phyloP scores from a whole-genome alignment of 2,888 invertebrate species.

The Andrena praecox region DNA sequence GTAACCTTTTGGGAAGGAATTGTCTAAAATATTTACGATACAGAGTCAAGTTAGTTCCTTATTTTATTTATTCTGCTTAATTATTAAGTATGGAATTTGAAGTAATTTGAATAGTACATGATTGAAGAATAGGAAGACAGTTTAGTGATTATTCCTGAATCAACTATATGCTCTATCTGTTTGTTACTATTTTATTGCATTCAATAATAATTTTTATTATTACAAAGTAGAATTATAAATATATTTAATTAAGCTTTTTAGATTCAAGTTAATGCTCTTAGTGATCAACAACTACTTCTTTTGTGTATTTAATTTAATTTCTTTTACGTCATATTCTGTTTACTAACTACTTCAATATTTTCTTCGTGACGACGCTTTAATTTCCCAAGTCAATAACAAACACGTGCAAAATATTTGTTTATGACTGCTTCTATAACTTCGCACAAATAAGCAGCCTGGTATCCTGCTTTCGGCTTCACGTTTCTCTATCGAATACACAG shows the following conservation, averaged over 20 bases:
- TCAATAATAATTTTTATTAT: no score
- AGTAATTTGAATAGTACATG: not conserved
- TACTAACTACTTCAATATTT: no score
- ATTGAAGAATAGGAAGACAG: not conserved
- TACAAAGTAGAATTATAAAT: no score
- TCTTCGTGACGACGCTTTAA: no score
- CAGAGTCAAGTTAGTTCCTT: not conserved
- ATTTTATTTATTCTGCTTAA: not conserved
- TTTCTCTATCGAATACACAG: not conserved
- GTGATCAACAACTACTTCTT: no score
- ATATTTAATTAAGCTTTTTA: no score
- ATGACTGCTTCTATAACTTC: not conserved
- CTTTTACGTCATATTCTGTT: no score
- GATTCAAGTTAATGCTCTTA: no score
- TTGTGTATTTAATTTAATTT: not conserved
- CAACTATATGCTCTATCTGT: no score
- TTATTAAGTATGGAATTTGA: not conserved
- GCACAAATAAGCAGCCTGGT: not conserved
- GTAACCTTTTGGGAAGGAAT: not conserved
- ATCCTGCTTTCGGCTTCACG: not conserved
- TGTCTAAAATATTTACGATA: conserved; percentile 38
- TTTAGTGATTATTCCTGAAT: conserved; percentile 1
- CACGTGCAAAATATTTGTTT: not conserved
- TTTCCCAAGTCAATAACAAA: not conserved
- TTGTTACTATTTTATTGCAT: no score